phyloP scores from a whole-genome alignment of 2,888 invertebrate species.

The Oligia latruncula region DNA sequence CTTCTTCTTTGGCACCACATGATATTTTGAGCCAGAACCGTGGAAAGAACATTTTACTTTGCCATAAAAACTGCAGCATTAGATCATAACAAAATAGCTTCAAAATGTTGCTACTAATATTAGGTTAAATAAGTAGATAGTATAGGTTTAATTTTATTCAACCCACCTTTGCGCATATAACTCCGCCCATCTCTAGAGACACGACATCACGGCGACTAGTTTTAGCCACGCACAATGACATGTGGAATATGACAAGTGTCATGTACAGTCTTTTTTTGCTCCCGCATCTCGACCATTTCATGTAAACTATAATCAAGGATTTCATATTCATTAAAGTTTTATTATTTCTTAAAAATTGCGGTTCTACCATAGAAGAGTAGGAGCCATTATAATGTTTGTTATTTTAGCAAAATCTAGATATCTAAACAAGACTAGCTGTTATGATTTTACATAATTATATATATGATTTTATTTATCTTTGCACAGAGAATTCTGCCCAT shows the following conservation, averaged over 20 bases:
- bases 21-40: background rate
- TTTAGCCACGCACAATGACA: background rate
- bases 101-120: background rate
- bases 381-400: background rate
- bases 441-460: background rate
- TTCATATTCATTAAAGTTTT: background rate
- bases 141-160: background rate
- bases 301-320: background rate
- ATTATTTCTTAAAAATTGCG: background rate
- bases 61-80: background rate
- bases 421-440: background rate
- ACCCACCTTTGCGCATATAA: background rate
- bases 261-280: conserved; percentile 40
- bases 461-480: background rate
- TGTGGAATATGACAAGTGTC: background rate
- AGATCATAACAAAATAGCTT: background rate
- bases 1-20: background rate
- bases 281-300: conserved; percentile 43
- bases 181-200: conserved; percentile 6
- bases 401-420: background rate
- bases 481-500: background rate
- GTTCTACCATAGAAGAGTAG: background rate
- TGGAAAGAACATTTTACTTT: background rate
- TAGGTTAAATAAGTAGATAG: background rate
- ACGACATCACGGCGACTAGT: background rate